phyloP scores from a whole-genome alignment of 2,113 vertebrate species.

The Grus americana region DNA sequence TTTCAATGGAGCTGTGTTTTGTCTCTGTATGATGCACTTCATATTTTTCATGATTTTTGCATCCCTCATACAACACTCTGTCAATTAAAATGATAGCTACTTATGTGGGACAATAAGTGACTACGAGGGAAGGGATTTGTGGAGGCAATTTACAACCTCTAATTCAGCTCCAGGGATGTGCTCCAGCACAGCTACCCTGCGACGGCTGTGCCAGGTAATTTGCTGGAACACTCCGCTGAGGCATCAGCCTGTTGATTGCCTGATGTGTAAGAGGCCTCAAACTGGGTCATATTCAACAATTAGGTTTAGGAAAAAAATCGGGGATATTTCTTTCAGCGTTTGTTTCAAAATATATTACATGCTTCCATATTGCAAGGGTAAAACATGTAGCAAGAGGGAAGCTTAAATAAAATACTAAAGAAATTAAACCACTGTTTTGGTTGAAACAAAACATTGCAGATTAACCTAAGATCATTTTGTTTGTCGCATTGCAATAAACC shows the following conservation, averaged over 20 bases:
- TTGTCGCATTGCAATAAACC: slow-evolving; percentile 7
- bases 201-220: slow-evolving; percentile 53
- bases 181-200: slow-evolving; percentile 24
- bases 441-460: slow-evolving; percentile 1
- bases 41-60: slow-evolving; percentile 58
- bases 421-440: slow-evolving; percentile 8
- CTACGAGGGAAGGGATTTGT: slow-evolving; percentile 54
- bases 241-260: slow-evolving; percentile 65
- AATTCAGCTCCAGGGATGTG: slow-evolving; percentile 59
- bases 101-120: slow-evolving; percentile 64
- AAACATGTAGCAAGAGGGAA: background rate
- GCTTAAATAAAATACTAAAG: background rate
- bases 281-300: slow-evolving; percentile 38
- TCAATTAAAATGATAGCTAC: slow-evolving; percentile 67
- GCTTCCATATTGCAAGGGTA: background rate
- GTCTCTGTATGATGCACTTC: slow-evolving; percentile 39
- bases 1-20: slow-evolving; percentile 45
- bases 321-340: background rate
- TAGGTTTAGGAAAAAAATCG: background rate
- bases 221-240: slow-evolving; percentile 48
- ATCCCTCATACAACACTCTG: slow-evolving; percentile 39
- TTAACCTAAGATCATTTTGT: slow-evolving; percentile 29
- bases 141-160: slow-evolving; percentile 52
- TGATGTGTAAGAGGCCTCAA: slow-evolving; percentile 57
- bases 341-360: background rate